These are phyloP conservation scores for Tapirus terrestris DNA, from an alignment of 2,113 vertebrate species.

Conservation along the genomic window DNA sequence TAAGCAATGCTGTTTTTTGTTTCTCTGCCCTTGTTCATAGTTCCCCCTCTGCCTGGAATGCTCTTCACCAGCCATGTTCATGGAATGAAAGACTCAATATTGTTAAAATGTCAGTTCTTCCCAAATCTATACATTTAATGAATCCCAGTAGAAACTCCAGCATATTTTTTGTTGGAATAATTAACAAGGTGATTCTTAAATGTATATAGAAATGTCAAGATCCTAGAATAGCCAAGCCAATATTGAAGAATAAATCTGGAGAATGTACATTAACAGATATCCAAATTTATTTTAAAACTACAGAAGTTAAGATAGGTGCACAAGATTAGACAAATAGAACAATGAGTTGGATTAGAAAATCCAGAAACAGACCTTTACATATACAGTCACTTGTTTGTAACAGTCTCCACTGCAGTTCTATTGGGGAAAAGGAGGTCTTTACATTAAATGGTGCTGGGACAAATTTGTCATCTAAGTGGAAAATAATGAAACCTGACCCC, in stretches of 20 bases:
- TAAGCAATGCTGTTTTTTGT: background rate
- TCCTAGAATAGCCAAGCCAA: background rate
- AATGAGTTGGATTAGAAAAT: background rate
- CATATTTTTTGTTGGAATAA: background rate
- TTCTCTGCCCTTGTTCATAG: background rate
- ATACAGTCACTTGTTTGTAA: background rate
- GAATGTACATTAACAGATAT: background rate
- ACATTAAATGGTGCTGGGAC: background rate
- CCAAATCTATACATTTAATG: background rate
- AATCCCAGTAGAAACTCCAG: background rate
- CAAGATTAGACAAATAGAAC: background rate
- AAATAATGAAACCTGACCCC: background rate
- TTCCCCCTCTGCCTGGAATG: background rate
- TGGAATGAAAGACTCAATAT: background rate
- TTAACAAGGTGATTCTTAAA: background rate
- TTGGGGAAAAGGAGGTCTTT: background rate
- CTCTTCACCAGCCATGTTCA: background rate
- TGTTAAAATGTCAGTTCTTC: background rate
- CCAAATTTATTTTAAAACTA: background rate
- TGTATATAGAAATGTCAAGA: background rate
- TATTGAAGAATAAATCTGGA: constrained; percentile 3
- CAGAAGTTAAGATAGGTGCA: background rate
- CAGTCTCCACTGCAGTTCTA: background rate
- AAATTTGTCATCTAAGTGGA: background rate
- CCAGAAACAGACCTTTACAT: background rate